A percentile compares a stretch with the other conserved stretches of the same genome.
These are phyloP conservation scores for Creontiades dilutus DNA, from an alignment of 2,888 invertebrate species.

Conservation along the genomic window DNA sequence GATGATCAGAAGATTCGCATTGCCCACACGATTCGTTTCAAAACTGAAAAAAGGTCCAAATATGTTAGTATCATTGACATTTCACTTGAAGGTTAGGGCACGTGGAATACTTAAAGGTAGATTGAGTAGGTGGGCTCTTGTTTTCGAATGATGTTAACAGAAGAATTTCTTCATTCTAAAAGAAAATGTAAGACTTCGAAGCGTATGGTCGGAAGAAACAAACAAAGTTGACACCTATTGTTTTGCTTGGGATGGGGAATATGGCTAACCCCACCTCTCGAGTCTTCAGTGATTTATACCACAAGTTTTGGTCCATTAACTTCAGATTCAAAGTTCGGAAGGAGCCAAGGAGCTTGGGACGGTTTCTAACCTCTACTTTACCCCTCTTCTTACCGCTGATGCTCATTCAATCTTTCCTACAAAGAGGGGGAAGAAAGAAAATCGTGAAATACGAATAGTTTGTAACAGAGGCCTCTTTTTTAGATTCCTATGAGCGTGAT, in stretches of 20 bases:
- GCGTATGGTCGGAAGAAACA: neutral
- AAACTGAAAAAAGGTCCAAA: no score
- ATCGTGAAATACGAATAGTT: neutral
- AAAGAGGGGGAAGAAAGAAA: neutral
- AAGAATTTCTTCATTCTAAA: no score
- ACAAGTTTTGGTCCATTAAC: slow-evolving; percentile 36
- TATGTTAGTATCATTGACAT: no score
- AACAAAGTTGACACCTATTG: slow-evolving; percentile 35
- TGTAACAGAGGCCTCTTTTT: neutral
- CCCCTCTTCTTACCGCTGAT: neutral
- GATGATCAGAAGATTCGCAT: no score
- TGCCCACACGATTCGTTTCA: no score
- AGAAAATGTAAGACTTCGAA: no score
- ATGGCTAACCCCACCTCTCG: neutral
- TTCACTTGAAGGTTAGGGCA: no score
- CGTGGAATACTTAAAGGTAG: no score
- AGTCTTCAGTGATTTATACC: slow-evolving; percentile 7
- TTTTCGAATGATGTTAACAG: no score
- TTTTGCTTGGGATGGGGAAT: slow-evolving; percentile 5
- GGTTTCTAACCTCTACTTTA: slow-evolving; percentile 18
- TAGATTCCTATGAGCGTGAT: slow-evolving; percentile 19
- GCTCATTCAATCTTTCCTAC: slow-evolving; percentile 36
- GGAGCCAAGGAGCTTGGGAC: slow-evolving; percentile 27
- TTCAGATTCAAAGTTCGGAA: slow-evolving; percentile 39
- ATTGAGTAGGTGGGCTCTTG: no score